Percentiles rank a stretch among this genome's conserved stretches.
Conservation (phyloP, 2,888 invertebrate species). For the Agriopis aurantiaria region DNA sequence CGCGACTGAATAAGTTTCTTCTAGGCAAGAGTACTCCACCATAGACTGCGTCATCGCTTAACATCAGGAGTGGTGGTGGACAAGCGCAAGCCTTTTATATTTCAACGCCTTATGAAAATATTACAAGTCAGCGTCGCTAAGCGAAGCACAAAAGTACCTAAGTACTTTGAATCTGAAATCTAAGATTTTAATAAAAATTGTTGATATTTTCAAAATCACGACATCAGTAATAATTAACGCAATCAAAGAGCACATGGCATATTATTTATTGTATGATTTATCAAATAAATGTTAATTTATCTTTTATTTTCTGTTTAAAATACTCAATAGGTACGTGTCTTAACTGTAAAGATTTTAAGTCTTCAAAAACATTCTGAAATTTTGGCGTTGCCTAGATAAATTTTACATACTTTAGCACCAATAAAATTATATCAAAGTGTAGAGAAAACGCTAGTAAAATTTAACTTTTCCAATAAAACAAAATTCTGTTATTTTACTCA, state of each 20-base stretch:
- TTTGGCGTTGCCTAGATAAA: too few species aligned
- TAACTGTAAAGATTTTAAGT: too few species aligned
- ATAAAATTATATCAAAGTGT: not conserved
- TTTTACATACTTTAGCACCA: not conserved
- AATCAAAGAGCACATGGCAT: not conserved
- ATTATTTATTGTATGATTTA: too few species aligned
- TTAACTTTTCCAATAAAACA: constrained; percentile 21
- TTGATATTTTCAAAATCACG: not conserved
- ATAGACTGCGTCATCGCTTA: too few species aligned
- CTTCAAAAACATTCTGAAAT: too few species aligned
- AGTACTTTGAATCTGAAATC: not conserved
- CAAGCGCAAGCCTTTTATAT: not conserved
- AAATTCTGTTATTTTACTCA: constrained; percentile 21
- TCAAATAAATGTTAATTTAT: too few species aligned
- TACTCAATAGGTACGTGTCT: too few species aligned
- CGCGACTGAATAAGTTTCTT: too few species aligned
- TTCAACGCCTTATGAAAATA: constrained; percentile 1
- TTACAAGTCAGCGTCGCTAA: not conserved
- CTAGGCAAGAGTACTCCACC: too few species aligned
- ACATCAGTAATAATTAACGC: not conserved
- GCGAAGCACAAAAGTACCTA: not conserved
- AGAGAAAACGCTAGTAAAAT: not conserved
- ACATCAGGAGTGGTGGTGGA: too few species aligned
- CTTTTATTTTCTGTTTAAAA: too few species aligned
- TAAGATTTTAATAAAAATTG: not conserved